These are phyloP conservation scores for Papilio elwesi DNA, from an alignment of 2,888 invertebrate genomes.

Conservation along the genomic window DNA sequence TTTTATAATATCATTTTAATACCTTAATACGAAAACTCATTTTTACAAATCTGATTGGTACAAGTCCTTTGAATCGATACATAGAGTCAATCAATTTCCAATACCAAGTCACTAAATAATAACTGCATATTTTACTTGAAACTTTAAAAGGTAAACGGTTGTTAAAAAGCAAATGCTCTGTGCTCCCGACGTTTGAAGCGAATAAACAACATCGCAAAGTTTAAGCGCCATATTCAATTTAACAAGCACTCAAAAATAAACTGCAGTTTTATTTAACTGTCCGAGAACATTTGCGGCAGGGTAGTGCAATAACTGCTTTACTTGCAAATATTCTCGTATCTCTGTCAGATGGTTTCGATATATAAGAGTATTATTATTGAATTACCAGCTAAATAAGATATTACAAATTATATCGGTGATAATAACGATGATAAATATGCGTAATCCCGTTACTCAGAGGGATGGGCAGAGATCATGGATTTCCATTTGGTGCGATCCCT, in stretches of 20 bases:
- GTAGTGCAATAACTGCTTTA: conserved; percentile 12
- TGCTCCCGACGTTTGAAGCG: conserved; percentile 1
- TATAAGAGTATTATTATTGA: not conserved
- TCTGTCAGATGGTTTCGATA: conserved; percentile 14
- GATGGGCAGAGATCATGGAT: too few species aligned
- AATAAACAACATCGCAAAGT: conserved; percentile 25
- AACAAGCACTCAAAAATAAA: conserved; percentile 24
- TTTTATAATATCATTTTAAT: too few species aligned
- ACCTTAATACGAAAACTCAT: too few species aligned
- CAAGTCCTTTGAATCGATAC: not conserved
- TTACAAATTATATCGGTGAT: not conserved
- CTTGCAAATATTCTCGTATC: conserved; percentile 8
- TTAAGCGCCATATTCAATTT: conserved; percentile 25
- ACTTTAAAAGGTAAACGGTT: not conserved
- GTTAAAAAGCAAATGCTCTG: conserved; percentile 12
- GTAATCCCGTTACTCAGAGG: too few species aligned
- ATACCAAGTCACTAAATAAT: not conserved
- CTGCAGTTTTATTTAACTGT: conserved; percentile 23
- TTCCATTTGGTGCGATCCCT: too few species aligned
- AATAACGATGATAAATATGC: too few species aligned
- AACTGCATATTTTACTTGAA: not conserved
- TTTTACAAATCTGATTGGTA: too few species aligned
- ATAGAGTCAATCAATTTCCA: not conserved
- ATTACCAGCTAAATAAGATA: not conserved
- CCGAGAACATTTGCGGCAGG: conserved; percentile 13